Percentiles rank a stretch among this genome's conserved stretches.
phyloP scores from a whole-genome alignment of 2,888 invertebrate species.

The Diplolepis rosae region DNA sequence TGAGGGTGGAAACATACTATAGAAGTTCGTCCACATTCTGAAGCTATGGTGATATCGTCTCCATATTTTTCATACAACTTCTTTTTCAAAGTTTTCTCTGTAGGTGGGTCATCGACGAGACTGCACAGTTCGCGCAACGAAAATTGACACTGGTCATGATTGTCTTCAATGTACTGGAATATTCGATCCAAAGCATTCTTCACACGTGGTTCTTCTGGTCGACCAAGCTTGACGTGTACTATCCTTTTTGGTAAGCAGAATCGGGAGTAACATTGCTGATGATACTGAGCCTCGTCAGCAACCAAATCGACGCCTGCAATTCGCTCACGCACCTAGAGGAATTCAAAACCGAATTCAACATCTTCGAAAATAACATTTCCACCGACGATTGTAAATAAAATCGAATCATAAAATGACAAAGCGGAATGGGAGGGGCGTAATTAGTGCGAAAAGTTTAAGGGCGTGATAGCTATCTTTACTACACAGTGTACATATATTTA shows the following conservation, averaged over 20 bases:
- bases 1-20: too few relatives aligned
- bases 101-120: conserved; percentile 19
- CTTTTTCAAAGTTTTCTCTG: conserved; percentile 19
- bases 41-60: too few relatives aligned
- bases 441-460: too few relatives aligned
- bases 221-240: too few relatives aligned
- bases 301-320: conserved; percentile 13
- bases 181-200: too few relatives aligned
- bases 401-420: too few relatives aligned
- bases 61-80: conserved; percentile 26
- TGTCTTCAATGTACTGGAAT: conserved; percentile 16
- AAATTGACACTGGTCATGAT: conserved; percentile 23
- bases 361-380: background rate
- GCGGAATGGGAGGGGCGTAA: too few relatives aligned
- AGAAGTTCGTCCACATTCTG: too few relatives aligned
- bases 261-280: conserved; percentile 13
- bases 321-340: conserved; percentile 1
- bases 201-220: too few relatives aligned
- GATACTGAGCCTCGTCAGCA: conserved; percentile 4
- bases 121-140: conserved; percentile 9
- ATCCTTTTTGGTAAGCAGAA: conserved; percentile 14
- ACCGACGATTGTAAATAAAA: background rate
- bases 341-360: background rate
- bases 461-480: too few relatives aligned
- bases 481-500: too few relatives aligned